A percentile compares a stretch with the other conserved stretches of the same genome.
phyloP scores from a whole-genome alignment of 2,113 vertebrate genomes.

The Petroica traversi region DNA sequence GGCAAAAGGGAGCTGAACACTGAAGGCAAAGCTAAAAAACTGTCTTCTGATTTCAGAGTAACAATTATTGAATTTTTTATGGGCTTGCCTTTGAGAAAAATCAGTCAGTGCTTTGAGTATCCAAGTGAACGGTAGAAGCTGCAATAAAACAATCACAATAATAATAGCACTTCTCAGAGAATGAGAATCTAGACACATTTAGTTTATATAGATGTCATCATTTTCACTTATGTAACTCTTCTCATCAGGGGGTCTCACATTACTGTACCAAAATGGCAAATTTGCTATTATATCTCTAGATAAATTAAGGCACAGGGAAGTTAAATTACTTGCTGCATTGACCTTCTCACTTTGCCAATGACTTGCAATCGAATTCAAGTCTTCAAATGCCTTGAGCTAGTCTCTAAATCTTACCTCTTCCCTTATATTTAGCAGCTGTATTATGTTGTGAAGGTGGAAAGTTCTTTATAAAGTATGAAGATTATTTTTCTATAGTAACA shows the following conservation, averaged over 20 bases:
- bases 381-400: constrained; percentile 2
- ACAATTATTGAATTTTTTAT: neutral
- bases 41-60: constrained; percentile 29
- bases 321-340: constrained; percentile 25
- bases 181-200: constrained; percentile 7
- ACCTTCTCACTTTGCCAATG: constrained; percentile 28
- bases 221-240: constrained; percentile 33
- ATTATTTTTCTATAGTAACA: neutral
- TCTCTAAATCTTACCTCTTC: constrained; percentile 2
- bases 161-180: constrained; percentile 13
- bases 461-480: neutral
- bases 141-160: constrained; percentile 46
- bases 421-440: neutral
- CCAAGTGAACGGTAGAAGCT: neutral
- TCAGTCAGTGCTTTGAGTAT: constrained; percentile 28
- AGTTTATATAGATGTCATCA: neutral
- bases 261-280: neutral
- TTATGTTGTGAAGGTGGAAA: neutral
- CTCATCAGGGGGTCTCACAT: neutral
- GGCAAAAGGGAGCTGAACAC: neutral
- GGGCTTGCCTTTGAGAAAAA: constrained; percentile 26
- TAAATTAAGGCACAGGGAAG: constrained; percentile 8
- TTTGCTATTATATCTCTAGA: constrained; percentile 11
- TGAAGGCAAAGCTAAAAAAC: constrained; percentile 15
- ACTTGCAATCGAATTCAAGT: neutral